Percentiles rank a stretch among this genome's conserved stretches.
Evolutionary conservation across 35 echinoderm and acorn worm species (phyloP).

Genomic region (Nesometra sesokonis): DNA sequence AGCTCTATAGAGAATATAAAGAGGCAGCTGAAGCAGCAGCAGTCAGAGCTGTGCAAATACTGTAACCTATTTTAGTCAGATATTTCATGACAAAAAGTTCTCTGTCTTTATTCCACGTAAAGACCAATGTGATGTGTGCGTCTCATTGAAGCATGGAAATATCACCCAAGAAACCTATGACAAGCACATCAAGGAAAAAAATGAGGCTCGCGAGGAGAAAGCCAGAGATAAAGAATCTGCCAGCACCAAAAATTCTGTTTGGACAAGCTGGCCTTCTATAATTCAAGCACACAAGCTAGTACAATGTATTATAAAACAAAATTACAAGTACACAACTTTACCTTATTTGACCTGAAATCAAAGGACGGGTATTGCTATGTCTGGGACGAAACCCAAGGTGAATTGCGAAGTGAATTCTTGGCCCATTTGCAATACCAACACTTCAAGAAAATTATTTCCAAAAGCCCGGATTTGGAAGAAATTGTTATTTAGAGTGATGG

Average conservation of each 20-base stretch:
- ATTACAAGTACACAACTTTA: constrained; percentile 27
- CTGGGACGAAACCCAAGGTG: background rate
- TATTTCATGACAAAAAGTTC: background rate
- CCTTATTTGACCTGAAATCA: background rate
- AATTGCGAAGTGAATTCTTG: constrained; percentile 2
- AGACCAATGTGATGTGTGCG: constrained; percentile 14
- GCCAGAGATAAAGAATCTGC: background rate
- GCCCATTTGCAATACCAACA: constrained; percentile 12
- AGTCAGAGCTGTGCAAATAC: background rate
- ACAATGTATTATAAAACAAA: constrained; percentile 42
- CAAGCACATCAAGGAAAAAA: background rate
- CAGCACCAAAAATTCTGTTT: too few relatives aligned
- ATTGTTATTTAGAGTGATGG: constrained; percentile 24
- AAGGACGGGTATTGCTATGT: constrained; percentile 11
- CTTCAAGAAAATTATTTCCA: background rate
- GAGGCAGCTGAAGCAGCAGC: background rate
- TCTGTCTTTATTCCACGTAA: constrained; percentile 9
- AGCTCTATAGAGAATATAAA: constrained; percentile 1
- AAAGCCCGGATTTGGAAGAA: background rate
- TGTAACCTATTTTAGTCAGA: background rate
- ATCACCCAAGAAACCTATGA: background rate
- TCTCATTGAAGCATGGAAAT: background rate
- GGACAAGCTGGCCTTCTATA: too few relatives aligned
- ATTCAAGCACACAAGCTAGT: too few relatives aligned
- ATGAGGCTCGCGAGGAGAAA: background rate